phyloP scores from a whole-genome alignment of 2,113 vertebrate genomes.

The Cyprinodon variegatus region DNA sequence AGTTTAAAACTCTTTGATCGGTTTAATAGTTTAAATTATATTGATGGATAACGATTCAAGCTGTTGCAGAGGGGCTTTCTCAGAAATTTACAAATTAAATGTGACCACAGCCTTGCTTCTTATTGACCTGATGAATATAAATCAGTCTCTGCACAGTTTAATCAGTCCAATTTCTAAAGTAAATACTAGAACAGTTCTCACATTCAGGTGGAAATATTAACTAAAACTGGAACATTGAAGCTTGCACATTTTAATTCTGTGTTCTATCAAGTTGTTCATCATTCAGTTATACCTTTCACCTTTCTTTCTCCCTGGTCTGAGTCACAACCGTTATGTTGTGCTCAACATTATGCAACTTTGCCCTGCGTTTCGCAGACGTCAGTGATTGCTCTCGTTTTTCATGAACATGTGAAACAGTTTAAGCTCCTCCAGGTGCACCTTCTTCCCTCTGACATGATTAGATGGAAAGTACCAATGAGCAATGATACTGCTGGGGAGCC shows the following conservation, averaged over 20 bases:
- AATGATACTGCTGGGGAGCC: constrained; percentile 30
- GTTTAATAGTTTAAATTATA: not conserved
- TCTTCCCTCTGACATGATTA: constrained; percentile 35
- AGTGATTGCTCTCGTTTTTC: constrained; percentile 5
- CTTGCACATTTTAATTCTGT: not conserved
- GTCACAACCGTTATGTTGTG: constrained; percentile 13
- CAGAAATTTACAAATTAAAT: not conserved
- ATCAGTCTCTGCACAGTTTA: not conserved
- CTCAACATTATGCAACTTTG: constrained; percentile 23
- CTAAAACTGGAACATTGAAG: not conserved
- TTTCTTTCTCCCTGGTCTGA: not conserved
- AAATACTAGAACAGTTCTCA: not conserved
- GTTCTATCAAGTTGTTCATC: not conserved
- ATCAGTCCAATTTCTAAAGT: not conserved
- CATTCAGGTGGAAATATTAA: not conserved
- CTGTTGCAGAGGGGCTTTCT: not conserved
- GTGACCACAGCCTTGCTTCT: not conserved
- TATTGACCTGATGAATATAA: not conserved
- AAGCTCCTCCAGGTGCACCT: constrained; percentile 52
- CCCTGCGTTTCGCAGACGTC: constrained; percentile 36
- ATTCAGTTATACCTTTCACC: not conserved
- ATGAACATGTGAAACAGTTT: constrained; percentile 61
- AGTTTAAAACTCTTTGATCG: not conserved
- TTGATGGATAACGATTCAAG: not conserved
- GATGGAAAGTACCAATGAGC: constrained; percentile 58